Evolutionary conservation across 1,140 invertebrate genomes (phyloP).

Genomic region (Antheraea pernyi): DNA sequence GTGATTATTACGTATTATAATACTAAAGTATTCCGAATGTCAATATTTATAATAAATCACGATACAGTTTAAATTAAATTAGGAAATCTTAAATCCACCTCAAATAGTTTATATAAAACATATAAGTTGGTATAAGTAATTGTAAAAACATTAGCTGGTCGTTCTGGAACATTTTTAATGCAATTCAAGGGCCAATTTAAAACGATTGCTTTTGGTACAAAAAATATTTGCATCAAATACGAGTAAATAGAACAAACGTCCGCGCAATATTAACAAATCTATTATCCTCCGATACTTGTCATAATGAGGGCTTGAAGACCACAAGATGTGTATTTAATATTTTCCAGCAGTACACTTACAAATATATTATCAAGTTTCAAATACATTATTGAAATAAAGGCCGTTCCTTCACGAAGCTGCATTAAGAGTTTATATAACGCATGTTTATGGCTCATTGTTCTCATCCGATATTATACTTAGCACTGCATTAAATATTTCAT

Average conservation of each 20-base stretch:
- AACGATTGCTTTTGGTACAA: background rate
- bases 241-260: background rate
- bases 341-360: background rate
- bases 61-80: too few relatives aligned
- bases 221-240: background rate
- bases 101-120: too few relatives aligned
- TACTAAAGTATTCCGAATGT: too few relatives aligned
- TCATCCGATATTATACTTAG: conserved; percentile 52
- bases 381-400: conserved; percentile 52
- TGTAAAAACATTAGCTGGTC: too few relatives aligned
- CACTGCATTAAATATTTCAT: conserved; percentile 58
- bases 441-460: conserved; percentile 73
- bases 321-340: background rate
- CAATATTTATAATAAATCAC: too few relatives aligned
- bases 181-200: too few relatives aligned
- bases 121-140: too few relatives aligned
- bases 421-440: conserved; percentile 60
- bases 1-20: too few relatives aligned
- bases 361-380: conserved; percentile 14
- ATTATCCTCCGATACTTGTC: background rate
- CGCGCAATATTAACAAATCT: too few relatives aligned
- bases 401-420: conserved; percentile 50
- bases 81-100: too few relatives aligned
- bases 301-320: background rate
- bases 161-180: too few relatives aligned